Evolutionary conservation across 2,888 invertebrate species (phyloP), one percentile per base, ranked within the genome.

Genomic region (Dryocosmus kuriphilus): DNA sequence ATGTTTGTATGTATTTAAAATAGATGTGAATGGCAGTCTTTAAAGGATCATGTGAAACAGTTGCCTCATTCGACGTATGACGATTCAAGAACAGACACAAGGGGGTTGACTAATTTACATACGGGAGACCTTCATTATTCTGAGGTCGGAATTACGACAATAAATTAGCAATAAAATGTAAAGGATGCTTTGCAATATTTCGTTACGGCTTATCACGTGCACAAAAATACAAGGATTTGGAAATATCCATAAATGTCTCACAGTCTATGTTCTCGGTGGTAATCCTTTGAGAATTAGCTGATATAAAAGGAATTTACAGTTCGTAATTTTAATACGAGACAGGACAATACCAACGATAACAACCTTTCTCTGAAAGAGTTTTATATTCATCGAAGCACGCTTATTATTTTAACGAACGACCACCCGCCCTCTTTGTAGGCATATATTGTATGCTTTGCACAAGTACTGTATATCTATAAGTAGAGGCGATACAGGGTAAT

Each of bases 321-420:
- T 55, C 51, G 71, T 55, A 71, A 71, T 71, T 71, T 71, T 51
- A 11, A n/a, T 46, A 27, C 32, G 51, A 71, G 71, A 71, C 51
- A 71, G 71, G 71, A 51, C 71, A 71, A 71, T 71, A 30, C 51
- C 63, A 73, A 67, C 73, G 75, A 67, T 71, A 75, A 65, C 57
- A 77, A 41, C 65, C 77, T 75, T 73, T 65, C 67, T 67, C 35
- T 57, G 41, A 60, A 75, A 76, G 79, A 76, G 81, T 80, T 80
- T 85, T 77, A 75, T 81, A 75, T 79, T 79, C 80, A 71, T 79
- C 81, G 82, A 82, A 85, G 84, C 83, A 83, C 80, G 84, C 83
- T 85, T 86, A 85, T 87, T 87, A 86, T 88, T 86, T 86, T 85
- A 87, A 86, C 85, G 83, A 86, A 87, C 81, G 75, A 78, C 78